Evolutionary conservation across 2,113 vertebrate genomes (phyloP).

Genomic region (Neotoma lepida): DNA sequence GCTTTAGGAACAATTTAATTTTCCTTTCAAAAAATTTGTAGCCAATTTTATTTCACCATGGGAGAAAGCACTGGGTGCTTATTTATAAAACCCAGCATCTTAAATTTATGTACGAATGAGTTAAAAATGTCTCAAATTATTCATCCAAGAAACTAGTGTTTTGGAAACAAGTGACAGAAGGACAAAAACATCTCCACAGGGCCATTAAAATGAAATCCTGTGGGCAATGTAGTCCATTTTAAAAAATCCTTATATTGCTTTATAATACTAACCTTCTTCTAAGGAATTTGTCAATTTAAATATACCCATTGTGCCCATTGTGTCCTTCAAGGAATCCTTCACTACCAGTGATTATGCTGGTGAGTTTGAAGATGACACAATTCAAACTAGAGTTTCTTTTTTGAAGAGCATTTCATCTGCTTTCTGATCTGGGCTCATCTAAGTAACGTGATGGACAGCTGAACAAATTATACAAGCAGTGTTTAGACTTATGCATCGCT

Average conservation of each 20-base stretch:
- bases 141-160: neutral
- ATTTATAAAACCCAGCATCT: neutral
- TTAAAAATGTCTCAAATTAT: neutral
- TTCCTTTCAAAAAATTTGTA: slow-evolving; percentile 71
- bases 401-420: slow-evolving; percentile 19
- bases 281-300: slow-evolving; percentile 44
- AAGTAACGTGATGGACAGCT: neutral
- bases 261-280: neutral
- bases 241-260: neutral
- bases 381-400: slow-evolving; percentile 38
- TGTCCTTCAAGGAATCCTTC: neutral
- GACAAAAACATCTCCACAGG: neutral
- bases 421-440: neutral
- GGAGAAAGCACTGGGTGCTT: neutral
- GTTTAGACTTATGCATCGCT: slow-evolving; percentile 59
- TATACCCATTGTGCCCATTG: neutral
- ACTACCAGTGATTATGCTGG: neutral
- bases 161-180: neutral
- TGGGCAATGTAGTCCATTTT: neutral
- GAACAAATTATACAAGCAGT: slow-evolving; percentile 60
- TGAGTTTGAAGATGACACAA: slow-evolving; percentile 22
- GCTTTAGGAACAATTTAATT: slow-evolving; percentile 54
- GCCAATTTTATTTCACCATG: slow-evolving; percentile 60
- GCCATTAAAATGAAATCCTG: neutral
- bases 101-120: neutral